A percentile compares a stretch with the other conserved stretches of the same genome.
Evolutionary conservation across 2,888 invertebrate species (phyloP).

Genomic region (Lampropteryx suffumata): DNA sequence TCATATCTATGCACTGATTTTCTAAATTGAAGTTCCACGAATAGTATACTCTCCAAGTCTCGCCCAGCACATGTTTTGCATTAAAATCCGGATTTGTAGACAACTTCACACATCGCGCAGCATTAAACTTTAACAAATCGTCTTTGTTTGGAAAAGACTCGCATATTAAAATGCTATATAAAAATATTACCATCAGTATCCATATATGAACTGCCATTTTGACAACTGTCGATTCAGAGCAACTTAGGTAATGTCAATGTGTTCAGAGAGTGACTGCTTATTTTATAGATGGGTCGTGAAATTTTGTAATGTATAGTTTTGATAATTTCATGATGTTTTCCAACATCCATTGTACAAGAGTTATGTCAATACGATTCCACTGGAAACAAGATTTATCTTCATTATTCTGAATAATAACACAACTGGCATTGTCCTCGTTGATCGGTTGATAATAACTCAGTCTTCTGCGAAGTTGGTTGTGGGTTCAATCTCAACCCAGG

Average conservation of each 20-base stretch:
- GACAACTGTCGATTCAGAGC: conserved; percentile 11
- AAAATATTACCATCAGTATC: background rate
- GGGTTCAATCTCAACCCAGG: too few relatives aligned
- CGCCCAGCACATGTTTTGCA: conserved; percentile 51
- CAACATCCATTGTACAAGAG: conserved; percentile 7
- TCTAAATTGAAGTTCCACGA: conserved; percentile 60
- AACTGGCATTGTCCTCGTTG: too few relatives aligned
- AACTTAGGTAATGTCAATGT: too few relatives aligned
- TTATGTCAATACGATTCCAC: conserved; percentile 5
- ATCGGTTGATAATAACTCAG: too few relatives aligned
- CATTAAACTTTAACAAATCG: conserved; percentile 22
- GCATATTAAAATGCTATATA: background rate
- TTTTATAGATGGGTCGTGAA: conserved; percentile 24
- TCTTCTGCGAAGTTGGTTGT: too few relatives aligned
- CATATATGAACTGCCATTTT: conserved; percentile 15
- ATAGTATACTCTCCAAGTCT: conserved; percentile 62
- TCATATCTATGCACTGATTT: conserved; percentile 56
- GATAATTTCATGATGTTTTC: conserved; percentile 9
- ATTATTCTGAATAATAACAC: too few relatives aligned
- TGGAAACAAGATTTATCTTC: conserved; percentile 5
- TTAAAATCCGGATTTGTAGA: conserved; percentile 58
- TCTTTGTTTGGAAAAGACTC: conserved; percentile 12
- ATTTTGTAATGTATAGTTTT: conserved; percentile 14
- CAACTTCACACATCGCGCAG: conserved; percentile 45
- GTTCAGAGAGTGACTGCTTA: background rate